Evolutionary conservation across 2,113 vertebrate genomes (phyloP), one percentile per base, ranked within the genome.

Genomic region (Silurus glanis): DNA sequence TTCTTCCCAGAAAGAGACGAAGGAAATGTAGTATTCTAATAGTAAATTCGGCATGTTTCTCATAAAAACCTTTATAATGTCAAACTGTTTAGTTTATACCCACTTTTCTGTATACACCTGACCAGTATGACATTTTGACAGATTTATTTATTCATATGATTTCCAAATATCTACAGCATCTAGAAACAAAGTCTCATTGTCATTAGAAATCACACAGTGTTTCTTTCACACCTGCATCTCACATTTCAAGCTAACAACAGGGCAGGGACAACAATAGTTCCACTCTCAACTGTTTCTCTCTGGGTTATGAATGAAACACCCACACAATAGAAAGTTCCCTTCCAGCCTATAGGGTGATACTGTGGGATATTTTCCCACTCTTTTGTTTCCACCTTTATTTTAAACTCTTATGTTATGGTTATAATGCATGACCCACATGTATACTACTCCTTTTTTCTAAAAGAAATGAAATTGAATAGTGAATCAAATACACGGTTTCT

Each of bases 261-360:
- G 80, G 81, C 61, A 86, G 76, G 58, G 49, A 86, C 78, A 80
- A 47, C 78, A 81, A 53, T 79, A 82, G 81, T 86, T 82, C 80
- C 72, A 83, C 84, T 71, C 66, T 80, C 80, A 84, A 82, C 80
- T 83, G 64, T 80, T 76, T 80, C 56, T 69, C 66, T 75, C 82
- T 83, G 71, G 59, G 56, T 66, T 85, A 67, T 85, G 81, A 86
- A 84, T 86, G 82, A 86, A 83, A 78, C 80, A 64, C 79, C 14
- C 56, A 53, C 5, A 78, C 37, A 61, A 84, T 45, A 80, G 89
- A 91, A 21, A 90, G 90, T 82, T 87, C 84, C 81, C 58, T 71
- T 85, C 45, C 84, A 59, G 71, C 86, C 62, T 21, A 76, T 72
- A n/a, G 64, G 71, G 49, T 86, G 76, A 86, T 79, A 87, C 82